These are phyloP conservation scores for Temnothorax longispinosus DNA, from an alignment of 1,140 invertebrate genomes.

Conservation along the genomic window DNA sequence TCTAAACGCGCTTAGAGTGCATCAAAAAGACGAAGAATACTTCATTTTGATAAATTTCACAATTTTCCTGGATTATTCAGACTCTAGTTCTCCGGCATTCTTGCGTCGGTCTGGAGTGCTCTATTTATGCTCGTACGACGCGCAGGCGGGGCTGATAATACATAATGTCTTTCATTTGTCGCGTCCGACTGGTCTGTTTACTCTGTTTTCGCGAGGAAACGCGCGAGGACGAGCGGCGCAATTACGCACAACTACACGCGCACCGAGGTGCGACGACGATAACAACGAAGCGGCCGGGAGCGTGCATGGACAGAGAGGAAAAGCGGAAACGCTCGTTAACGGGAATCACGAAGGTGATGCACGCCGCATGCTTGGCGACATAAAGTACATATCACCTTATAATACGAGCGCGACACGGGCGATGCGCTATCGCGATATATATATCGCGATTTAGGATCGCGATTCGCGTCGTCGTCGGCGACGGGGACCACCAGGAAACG, in stretches of 20 bases:
- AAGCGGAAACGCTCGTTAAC: constrained; percentile 45
- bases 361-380: not conserved
- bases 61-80: not conserved
- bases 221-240: constrained; percentile 13
- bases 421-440: no score
- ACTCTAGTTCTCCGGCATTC: not conserved
- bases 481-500: not conserved
- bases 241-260: not conserved
- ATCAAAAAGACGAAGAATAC: not conserved
- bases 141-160: not conserved
- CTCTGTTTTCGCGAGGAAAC: constrained; percentile 6
- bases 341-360: not conserved
- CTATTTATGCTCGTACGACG: not conserved
- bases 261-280: not conserved
- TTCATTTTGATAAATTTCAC: not conserved
- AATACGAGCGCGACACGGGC: not conserved
- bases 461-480: not conserved
- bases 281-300: not conserved
- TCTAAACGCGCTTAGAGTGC: not conserved
- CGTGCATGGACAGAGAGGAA: constrained; percentile 18
- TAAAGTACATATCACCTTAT: not conserved
- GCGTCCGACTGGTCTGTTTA: no score
- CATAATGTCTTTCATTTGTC: no score
- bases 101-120: not conserved
- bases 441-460: no score